Percentiles rank a stretch among this genome's conserved stretches.
phyloP scores from a whole-genome alignment of 2,797 vertebrate genomes.

The Tamandua tetradactyla region DNA sequence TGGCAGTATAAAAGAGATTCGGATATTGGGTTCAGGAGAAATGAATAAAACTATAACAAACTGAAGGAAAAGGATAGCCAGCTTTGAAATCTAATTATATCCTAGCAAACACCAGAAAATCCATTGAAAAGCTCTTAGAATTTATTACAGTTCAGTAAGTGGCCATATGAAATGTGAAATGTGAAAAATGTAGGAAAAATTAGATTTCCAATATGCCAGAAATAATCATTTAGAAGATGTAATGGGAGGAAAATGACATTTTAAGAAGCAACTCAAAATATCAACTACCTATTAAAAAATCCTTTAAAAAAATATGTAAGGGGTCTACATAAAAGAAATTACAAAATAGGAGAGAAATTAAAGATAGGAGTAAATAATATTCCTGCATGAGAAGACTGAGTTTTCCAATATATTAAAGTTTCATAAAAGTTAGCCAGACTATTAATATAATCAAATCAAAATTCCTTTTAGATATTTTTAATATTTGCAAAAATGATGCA shows the following conservation, averaged over 20 bases:
- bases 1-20: background rate
- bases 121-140: slow-evolving; percentile 68
- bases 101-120: slow-evolving; percentile 54
- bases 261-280: slow-evolving; percentile 36
- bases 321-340: background rate
- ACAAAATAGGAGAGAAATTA: background rate
- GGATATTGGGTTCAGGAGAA: background rate
- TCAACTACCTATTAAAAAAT: background rate
- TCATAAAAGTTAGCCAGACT: background rate
- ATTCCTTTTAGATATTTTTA: background rate
- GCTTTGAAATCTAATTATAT: slow-evolving; percentile 62
- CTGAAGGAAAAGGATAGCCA: slow-evolving; percentile 43
- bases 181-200: slow-evolving; percentile 41
- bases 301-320: background rate
- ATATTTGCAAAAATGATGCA: background rate
- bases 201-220: slow-evolving; percentile 47
- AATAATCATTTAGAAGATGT: slow-evolving; percentile 62
- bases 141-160: slow-evolving; percentile 52
- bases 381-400: background rate
- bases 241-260: slow-evolving; percentile 59
- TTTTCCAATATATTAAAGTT: background rate
- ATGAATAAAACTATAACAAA: slow-evolving; percentile 56
- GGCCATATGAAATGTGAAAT: slow-evolving; percentile 46
- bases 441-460: background rate
- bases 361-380: background rate